Conservation (phyloP, 1,140 invertebrate species). For the Camponotus vicinus region DNA sequence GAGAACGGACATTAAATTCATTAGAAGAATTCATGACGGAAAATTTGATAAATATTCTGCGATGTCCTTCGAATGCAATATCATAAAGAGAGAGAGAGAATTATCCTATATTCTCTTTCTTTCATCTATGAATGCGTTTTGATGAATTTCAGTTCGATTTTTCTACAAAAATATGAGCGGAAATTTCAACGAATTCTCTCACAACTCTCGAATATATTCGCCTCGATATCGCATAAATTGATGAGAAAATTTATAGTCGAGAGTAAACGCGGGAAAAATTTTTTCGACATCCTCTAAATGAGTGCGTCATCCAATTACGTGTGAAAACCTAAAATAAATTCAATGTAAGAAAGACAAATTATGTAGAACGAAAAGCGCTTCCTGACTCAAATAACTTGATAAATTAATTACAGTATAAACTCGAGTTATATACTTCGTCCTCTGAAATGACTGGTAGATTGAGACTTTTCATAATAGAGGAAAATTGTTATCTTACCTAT, state of each 20-base stretch:
- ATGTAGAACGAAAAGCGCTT: not conserved
- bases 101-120: not conserved
- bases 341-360: conserved; percentile 11
- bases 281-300: not conserved
- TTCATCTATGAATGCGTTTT: not conserved
- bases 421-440: not conserved
- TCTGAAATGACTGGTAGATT: not conserved
- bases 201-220: not conserved
- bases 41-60: not conserved
- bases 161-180: too few species aligned
- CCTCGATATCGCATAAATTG: not conserved
- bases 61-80: not conserved
- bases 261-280: not conserved
- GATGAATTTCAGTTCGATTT: not conserved
- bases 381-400: not conserved
- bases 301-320: not conserved
- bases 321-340: conserved; percentile 25
- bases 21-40: not conserved
- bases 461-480: not conserved
- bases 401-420: conserved; percentile 16
- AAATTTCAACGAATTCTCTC: not conserved
- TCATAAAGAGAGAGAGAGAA: not conserved
- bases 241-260: not conserved
- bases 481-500: not conserved
- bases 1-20: not conserved